Evolutionary conservation across 2,797 vertebrate species (phyloP).

Genomic region (Galaxias olidus): DNA sequence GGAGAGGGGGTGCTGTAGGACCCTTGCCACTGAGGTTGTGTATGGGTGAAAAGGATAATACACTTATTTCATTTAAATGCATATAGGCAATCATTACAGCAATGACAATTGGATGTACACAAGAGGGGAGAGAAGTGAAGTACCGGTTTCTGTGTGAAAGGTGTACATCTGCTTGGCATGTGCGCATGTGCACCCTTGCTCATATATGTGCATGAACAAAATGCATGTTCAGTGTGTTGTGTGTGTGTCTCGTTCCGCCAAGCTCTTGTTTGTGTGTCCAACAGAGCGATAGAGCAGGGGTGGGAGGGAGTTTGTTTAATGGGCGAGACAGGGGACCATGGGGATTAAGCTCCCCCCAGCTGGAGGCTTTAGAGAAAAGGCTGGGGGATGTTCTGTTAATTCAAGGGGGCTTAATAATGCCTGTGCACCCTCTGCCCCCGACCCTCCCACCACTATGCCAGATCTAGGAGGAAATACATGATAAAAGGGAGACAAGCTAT

Average conservation of each 20-base stretch:
- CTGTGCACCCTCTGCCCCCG: slow-evolving; percentile 69
- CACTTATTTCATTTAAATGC: background rate
- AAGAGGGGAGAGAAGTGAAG: slow-evolving; percentile 30
- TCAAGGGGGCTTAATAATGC: slow-evolving; percentile 79
- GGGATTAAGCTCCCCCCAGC: slow-evolving; percentile 73
- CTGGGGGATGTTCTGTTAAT: slow-evolving; percentile 77
- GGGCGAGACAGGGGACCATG: slow-evolving; percentile 75
- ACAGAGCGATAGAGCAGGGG: slow-evolving; percentile 23
- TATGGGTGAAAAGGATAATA: background rate
- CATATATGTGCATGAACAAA: slow-evolving; percentile 14
- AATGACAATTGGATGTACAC: slow-evolving; percentile 6
- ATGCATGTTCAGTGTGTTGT: slow-evolving; percentile 28
- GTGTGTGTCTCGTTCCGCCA: slow-evolving; percentile 31
- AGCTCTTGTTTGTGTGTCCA: slow-evolving; percentile 27
- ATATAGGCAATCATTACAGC: slow-evolving; percentile 47
- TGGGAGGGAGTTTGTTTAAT: slow-evolving; percentile 74
- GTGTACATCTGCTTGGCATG: slow-evolving; percentile 7
- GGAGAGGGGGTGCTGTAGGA: background rate
- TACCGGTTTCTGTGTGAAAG: slow-evolving; percentile 23
- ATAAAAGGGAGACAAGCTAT: slow-evolving; percentile 69
- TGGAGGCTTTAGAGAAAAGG: slow-evolving; percentile 75
- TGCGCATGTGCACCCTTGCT: slow-evolving; percentile 24
- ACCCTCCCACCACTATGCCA: slow-evolving; percentile 71
- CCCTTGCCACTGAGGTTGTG: slow-evolving; percentile 9
- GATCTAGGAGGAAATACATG: slow-evolving; percentile 68